These are phyloP conservation scores for Drosophila rhopaloa DNA, from an alignment of 1,140 invertebrate species.

Conservation along the genomic window DNA sequence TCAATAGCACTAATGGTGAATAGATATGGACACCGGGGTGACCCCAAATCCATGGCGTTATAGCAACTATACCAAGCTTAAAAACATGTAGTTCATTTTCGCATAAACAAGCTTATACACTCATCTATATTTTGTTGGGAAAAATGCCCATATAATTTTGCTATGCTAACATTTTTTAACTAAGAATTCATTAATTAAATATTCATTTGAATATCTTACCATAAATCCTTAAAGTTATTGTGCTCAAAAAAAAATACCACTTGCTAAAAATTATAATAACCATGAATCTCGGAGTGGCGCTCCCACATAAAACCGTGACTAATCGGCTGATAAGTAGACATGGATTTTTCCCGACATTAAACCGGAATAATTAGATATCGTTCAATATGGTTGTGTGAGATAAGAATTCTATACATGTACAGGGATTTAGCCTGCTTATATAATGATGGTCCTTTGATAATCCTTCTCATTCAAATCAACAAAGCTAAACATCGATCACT, in stretches of 20 bases:
- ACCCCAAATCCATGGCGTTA: background rate
- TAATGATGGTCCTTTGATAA: background rate
- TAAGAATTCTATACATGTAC: background rate
- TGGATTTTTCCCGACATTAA: background rate
- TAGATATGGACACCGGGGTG: background rate
- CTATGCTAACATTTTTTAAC: no score
- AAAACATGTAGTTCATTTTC: no score
- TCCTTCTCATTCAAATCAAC: background rate
- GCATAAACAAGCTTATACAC: no score
- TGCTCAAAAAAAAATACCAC: no score
- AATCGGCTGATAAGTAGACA: slow-evolving; percentile 6
- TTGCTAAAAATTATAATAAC: background rate
- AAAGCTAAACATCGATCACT: background rate
- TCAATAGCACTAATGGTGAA: slow-evolving; percentile 1
- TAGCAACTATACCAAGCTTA: background rate
- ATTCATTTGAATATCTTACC: no score
- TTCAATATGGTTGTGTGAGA: background rate
- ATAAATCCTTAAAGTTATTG: no score
- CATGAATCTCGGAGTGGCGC: background rate
- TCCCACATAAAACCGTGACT: slow-evolving; percentile 4
- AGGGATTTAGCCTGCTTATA: background rate
- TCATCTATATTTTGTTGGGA: no score
- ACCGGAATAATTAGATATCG: background rate
- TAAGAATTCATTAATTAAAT: no score
- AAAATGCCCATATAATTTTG: no score